A percentile compares a stretch with the other conserved stretches of the same genome.
These are phyloP conservation scores for Caenorhabditis parvicauda DNA, from an alignment of 2,888 invertebrate species.

Conservation along the genomic window DNA sequence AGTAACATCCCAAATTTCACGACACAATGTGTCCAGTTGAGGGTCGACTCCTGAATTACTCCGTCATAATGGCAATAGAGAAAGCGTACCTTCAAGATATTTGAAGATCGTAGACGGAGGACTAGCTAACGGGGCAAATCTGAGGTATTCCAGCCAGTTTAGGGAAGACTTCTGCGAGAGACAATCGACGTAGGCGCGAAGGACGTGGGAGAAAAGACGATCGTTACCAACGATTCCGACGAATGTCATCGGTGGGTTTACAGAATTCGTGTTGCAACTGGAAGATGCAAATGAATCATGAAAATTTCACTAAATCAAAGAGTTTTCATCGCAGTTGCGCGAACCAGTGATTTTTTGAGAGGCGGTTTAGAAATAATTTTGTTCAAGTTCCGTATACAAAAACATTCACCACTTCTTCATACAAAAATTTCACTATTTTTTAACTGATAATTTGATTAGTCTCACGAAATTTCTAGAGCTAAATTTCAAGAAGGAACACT, in stretches of 20 bases:
- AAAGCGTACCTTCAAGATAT: slow-evolving; percentile 25
- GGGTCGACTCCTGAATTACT: slow-evolving; percentile 28
- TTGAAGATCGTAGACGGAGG: slow-evolving; percentile 45
- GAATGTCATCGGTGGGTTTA: slow-evolving; percentile 46
- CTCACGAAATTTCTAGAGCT: too few species aligned
- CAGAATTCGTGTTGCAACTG: slow-evolving; percentile 61
- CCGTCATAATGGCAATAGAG: not conserved
- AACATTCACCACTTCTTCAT: too few species aligned
- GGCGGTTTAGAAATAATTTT: too few species aligned
- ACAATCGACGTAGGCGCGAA: slow-evolving; percentile 57
- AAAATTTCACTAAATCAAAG: not conserved
- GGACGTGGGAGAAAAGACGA: slow-evolving; percentile 45
- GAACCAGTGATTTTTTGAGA: too few species aligned
- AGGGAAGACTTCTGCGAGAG: slow-evolving; percentile 57
- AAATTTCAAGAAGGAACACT: too few species aligned
- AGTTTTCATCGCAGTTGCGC: not conserved
- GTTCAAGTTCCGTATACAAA: too few species aligned
- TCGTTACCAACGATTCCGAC: slow-evolving; percentile 59
- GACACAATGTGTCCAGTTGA: slow-evolving; percentile 31
- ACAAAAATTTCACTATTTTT: too few species aligned
- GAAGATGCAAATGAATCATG: too few species aligned
- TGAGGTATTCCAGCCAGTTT: slow-evolving; percentile 57
- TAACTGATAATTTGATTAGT: too few species aligned
- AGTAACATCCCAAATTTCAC: slow-evolving; percentile 44
- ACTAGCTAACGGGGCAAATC: slow-evolving; percentile 55